These are phyloP conservation scores for Drosophila orosa DNA, from an alignment of 1,140 invertebrate species.

Conservation along the genomic window DNA sequence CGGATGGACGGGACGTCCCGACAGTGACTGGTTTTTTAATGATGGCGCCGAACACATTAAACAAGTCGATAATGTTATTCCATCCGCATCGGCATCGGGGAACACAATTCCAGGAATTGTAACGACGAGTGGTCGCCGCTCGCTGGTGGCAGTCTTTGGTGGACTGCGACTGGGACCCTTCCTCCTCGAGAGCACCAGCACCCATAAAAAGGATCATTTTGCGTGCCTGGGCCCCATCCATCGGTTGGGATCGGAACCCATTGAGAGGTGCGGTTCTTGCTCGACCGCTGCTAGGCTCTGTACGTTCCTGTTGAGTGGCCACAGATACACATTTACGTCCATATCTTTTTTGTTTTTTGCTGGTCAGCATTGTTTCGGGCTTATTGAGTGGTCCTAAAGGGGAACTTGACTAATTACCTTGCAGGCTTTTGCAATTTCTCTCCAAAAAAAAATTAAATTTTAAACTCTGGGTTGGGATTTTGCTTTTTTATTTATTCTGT, in stretches of 20 bases:
- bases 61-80: conserved; percentile 80
- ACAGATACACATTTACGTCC: conserved; percentile 19
- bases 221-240: conserved; percentile 45
- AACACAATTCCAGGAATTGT: conserved; percentile 77
- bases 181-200: conserved; percentile 30
- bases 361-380: conserved; percentile 37
- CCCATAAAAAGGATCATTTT: conserved; percentile 51
- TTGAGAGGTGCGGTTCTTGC: conserved; percentile 44
- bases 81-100: conserved; percentile 62
- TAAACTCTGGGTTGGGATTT: not conserved
- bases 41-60: conserved; percentile 79
- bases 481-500: not conserved
- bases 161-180: conserved; percentile 25
- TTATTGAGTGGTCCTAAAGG: conserved; percentile 29
- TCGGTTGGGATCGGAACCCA: conserved; percentile 35
- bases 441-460: not conserved
- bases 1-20: conserved; percentile 66
- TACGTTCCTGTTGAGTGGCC: conserved; percentile 20
- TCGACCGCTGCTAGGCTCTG: conserved; percentile 12
- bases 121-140: conserved; percentile 50
- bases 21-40: conserved; percentile 76
- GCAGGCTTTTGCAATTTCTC: conserved; percentile 19
- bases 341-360: conserved; percentile 23
- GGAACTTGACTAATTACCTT: conserved; percentile 44
- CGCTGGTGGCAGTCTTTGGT: conserved; percentile 38